Base-by-base conservation (phyloP, 2,797 vertebrate species). In the Ficedula albicollis region DNA sequence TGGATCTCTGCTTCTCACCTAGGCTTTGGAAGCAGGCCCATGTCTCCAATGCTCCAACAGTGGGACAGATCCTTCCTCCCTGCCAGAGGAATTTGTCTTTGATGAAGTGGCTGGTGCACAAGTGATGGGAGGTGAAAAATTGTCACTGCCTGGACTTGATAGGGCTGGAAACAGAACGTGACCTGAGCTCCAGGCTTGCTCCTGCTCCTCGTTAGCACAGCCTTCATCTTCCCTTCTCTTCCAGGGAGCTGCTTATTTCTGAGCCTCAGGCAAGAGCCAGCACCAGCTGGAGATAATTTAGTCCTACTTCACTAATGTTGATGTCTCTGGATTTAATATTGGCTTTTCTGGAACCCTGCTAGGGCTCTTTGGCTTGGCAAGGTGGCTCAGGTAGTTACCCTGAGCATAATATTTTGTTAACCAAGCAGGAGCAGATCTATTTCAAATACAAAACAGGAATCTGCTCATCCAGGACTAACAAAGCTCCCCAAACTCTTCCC, bases 391-490 rank as follows among this genome's bases (percentile, higher is more conserved):
- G 95, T 95, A 82, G 82, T 94, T 94, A 90, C 69, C 89, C 92
- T 73, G 87, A 90, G 77, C 92, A 95, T 43, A 96, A 95, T 93
- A 95, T 95, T 97, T 96, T 95, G 73, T 86, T 92, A 96, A 91
- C 91, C 92, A 93, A 69, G 84, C 0, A 2, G 58, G 87, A 59
- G 82, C 84, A 90, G 84, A 93, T 86, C 82, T 84, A 3, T 91
- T 96, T 89, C 95, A 96, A 94, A 96, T 12, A 38, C 2, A 52
- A 92, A 94, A 78, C 66, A 84, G 93, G 73, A 91, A 75, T 92
- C 84, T 72, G 87, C 75, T 85, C 21, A 0, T 87, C 84, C 95
- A 93, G 93, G 84, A 89, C 90, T 87, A 92, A 95, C 76, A 96
- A 78, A 94, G 44, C 69, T 94, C 55, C 79, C 70, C 73, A 15